Percentiles rank a stretch among this genome's conserved stretches.
These are phyloP conservation scores for Caretta caretta DNA, from an alignment of 2,113 vertebrate species.

Conservation along the genomic window DNA sequence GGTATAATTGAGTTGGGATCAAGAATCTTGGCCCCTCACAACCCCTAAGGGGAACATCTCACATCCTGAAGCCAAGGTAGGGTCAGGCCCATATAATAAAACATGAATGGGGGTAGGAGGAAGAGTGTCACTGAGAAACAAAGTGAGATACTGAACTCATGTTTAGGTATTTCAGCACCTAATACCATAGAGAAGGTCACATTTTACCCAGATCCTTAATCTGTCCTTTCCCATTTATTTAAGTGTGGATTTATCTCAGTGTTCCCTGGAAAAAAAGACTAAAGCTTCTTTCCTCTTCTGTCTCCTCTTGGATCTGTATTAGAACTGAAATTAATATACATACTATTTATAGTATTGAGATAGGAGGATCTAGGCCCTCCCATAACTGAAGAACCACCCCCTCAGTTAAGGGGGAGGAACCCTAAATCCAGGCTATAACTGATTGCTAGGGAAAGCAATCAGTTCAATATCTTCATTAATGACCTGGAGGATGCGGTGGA, in stretches of 20 bases:
- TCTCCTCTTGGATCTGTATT: neutral
- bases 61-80: neutral
- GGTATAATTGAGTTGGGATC: neutral
- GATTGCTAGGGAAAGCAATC: neutral
- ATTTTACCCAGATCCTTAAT: neutral
- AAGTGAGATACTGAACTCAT: neutral
- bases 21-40: neutral
- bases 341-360: neutral
- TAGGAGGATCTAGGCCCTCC: neutral
- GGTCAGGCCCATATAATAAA: neutral
- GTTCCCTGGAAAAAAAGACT: neutral
- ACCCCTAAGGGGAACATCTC: neutral
- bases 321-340: neutral
- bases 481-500: no score
- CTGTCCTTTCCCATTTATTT: neutral
- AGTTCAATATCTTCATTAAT: no score
- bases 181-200: neutral
- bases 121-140: neutral
- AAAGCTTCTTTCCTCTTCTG: neutral
- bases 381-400: neutral
- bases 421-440: neutral
- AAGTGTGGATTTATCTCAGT: neutral
- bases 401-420: neutral
- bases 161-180: neutral
- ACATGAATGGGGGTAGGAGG: neutral